phyloP scores from a whole-genome alignment of 2,113 vertebrate species.

The Cacatua alba region DNA sequence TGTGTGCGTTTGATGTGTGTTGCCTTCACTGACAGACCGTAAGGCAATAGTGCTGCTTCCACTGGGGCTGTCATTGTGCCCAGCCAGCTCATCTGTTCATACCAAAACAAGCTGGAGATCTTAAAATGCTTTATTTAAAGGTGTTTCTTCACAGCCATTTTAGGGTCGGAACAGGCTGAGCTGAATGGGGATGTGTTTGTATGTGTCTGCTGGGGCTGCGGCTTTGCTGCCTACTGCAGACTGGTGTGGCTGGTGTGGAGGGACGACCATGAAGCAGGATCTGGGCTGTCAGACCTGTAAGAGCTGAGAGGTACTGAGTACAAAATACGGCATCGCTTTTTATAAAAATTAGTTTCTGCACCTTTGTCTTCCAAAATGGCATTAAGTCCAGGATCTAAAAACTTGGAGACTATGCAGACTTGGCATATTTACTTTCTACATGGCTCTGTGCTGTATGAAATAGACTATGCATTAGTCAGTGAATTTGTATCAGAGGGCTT shows the following conservation, averaged over 20 bases:
- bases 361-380: not conserved
- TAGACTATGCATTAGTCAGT: not conserved
- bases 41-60: conserved; percentile 24
- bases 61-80: conserved; percentile 9
- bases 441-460: not conserved
- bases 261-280: not conserved
- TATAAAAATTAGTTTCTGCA: not conserved
- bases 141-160: conserved; percentile 8
- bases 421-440: not conserved
- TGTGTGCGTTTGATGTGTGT: not conserved
- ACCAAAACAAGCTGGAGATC: conserved; percentile 58
- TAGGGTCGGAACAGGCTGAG: conserved; percentile 10
- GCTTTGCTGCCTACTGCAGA: not conserved
- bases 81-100: conserved; percentile 23
- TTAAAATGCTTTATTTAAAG: conserved; percentile 52
- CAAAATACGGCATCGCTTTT: not conserved
- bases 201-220: not conserved
- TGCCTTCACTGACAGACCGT: not conserved
- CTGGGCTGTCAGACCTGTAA: not conserved
- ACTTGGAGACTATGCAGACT: not conserved
- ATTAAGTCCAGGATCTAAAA: not conserved
- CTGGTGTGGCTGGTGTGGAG: not conserved
- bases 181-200: not conserved
- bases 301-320: not conserved
- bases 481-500: not conserved